Evolutionary conservation across 2,888 invertebrate species (phyloP).

Genomic region (Torymus aiolomorphi): DNA sequence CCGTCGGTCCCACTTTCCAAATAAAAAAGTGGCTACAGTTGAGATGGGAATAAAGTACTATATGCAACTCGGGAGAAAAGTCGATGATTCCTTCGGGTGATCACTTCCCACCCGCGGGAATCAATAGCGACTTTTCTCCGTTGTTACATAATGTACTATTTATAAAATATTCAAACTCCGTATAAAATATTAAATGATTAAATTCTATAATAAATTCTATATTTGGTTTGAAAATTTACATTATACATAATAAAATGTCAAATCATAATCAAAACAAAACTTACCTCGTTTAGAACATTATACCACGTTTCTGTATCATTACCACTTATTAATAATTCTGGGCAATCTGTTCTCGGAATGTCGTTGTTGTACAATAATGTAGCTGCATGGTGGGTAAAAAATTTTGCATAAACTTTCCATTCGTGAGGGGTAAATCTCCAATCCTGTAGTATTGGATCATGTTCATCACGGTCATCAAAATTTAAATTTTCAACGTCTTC

Average conservation of each 20-base stretch:
- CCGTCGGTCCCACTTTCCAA: too few species aligned
- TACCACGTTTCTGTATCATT: conserved; percentile 77
- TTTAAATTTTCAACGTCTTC: conserved; percentile 92
- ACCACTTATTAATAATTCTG: conserved; percentile 82
- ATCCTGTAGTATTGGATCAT: conserved; percentile 84
- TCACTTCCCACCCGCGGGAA: too few species aligned
- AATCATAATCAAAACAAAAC: conserved; percentile 4
- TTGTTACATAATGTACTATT: too few species aligned
- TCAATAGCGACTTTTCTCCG: too few species aligned
- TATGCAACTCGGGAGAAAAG: too few species aligned
- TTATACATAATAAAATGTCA: conserved; percentile 51
- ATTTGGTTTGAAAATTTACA: conserved; percentile 56
- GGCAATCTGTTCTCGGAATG: conserved; percentile 82
- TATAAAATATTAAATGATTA: too few species aligned
- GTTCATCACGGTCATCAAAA: conserved; percentile 80
- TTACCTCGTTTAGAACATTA: conserved; percentile 69
- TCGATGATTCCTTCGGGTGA: too few species aligned
- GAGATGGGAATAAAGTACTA: too few species aligned
- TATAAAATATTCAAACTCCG: too few species aligned
- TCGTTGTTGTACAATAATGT: conserved; percentile 62
- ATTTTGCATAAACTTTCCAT: conserved; percentile 8
- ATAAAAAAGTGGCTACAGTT: too few species aligned
- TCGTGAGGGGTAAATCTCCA: conserved; percentile 78
- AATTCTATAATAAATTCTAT: too few species aligned
- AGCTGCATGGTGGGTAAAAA: conserved; percentile 14